Percentiles rank a stretch among this genome's conserved stretches.
Evolutionary conservation across 1,140 invertebrate genomes (phyloP).

Genomic region (Drosophila pruinosa): DNA sequence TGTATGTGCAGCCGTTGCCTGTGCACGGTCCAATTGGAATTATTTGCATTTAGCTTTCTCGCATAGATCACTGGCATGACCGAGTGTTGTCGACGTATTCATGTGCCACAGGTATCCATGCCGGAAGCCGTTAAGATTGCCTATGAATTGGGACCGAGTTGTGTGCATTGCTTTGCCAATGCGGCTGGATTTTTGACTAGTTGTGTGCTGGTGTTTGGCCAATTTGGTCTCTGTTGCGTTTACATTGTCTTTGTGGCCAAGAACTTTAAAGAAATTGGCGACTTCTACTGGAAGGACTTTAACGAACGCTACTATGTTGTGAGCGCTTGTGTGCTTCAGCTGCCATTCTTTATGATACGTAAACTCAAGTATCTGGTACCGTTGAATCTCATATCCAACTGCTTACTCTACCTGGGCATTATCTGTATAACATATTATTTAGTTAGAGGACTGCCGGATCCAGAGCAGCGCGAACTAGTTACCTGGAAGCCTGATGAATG

Average conservation of each 20-base stretch:
- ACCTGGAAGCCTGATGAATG: constrained; percentile 39
- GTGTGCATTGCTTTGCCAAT: constrained; percentile 38
- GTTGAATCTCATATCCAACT: constrained; percentile 52
- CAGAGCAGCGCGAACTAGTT: constrained; percentile 16
- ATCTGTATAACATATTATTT: constrained; percentile 59
- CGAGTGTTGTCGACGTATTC: constrained; percentile 57
- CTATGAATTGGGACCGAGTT: constrained; percentile 48
- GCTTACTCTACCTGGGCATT: constrained; percentile 50
- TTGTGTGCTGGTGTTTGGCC: constrained; percentile 58
- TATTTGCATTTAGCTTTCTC: not conserved
- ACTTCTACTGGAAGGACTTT: constrained; percentile 28
- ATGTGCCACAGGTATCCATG: constrained; percentile 63
- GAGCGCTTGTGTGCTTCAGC: constrained; percentile 33
- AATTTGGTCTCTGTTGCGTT: constrained; percentile 60
- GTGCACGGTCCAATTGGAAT: not conserved
- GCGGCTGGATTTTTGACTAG: constrained; percentile 42
- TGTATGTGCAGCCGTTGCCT: constrained; percentile 42
- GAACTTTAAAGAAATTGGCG: constrained; percentile 66
- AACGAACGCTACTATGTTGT: constrained; percentile 52
- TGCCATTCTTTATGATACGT: constrained; percentile 57
- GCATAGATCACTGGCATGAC: constrained; percentile 59
- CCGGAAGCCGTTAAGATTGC: constrained; percentile 59
- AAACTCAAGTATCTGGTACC: constrained; percentile 58
- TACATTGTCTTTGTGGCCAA: constrained; percentile 66
- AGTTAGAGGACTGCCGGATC: constrained; percentile 33